Conservation (phyloP, 2,888 invertebrate species). For the Carpatolechia fugitivella region DNA sequence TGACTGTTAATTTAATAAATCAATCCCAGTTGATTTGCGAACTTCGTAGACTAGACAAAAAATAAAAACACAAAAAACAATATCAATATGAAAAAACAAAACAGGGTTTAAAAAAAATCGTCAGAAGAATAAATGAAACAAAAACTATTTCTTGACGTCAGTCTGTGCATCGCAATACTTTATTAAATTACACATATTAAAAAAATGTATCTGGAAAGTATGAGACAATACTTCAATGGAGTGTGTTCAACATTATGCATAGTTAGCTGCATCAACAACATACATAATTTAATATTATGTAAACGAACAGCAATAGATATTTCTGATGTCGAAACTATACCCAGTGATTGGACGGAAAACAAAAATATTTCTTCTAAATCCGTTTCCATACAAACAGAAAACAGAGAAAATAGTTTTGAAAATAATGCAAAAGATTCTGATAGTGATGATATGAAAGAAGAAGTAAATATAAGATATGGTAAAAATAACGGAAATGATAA, state of each 20-base stretch:
- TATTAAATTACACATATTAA: no score
- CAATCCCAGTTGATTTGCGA: background rate
- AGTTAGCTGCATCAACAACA: background rate
- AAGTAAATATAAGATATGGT: no score
- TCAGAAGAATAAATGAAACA: no score
- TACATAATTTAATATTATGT: background rate
- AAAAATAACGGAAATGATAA: no score
- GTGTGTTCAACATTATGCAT: background rate
- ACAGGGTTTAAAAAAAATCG: no score
- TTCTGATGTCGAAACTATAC: constrained; percentile 4
- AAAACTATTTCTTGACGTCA: no score
- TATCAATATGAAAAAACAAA: no score
- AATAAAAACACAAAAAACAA: no score
- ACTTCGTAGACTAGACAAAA: no score
- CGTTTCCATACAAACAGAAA: background rate
- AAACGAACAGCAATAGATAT: background rate
- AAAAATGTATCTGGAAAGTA: no score
- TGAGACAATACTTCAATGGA: background rate
- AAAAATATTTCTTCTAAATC: background rate
- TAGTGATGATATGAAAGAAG: background rate
- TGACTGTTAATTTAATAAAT: background rate
- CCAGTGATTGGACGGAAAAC: background rate
- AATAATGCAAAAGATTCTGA: background rate
- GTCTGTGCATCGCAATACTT: no score
- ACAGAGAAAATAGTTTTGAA: background rate